Evolutionary conservation across 2,888 invertebrate species (phyloP).

Genomic region (Tuta absoluta): DNA sequence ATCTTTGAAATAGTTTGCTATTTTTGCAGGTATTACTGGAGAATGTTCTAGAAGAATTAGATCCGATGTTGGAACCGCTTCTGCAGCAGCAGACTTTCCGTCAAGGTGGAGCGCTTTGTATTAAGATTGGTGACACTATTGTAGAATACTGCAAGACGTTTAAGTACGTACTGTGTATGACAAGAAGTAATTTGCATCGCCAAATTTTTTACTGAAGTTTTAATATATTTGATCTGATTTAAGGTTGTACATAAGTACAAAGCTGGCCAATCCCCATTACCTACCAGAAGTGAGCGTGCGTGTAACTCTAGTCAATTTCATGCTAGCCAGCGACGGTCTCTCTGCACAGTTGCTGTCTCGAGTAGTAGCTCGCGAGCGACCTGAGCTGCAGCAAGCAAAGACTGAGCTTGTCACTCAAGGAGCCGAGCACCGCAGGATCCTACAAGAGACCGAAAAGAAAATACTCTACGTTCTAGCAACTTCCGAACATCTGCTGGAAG

Average conservation of each 20-base stretch:
- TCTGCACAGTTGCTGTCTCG: constrained; percentile 94
- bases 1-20: no score
- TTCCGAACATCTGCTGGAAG: constrained; percentile 85
- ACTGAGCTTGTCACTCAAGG: constrained; percentile 92
- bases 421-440: constrained; percentile 89
- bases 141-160: constrained; percentile 94
- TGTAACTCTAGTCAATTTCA: constrained; percentile 94
- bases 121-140: constrained; percentile 94
- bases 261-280: constrained; percentile 95
- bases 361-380: constrained; percentile 94
- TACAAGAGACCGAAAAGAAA: constrained; percentile 95
- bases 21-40: constrained; percentile 88
- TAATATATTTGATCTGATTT: constrained; percentile 25
- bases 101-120: constrained; percentile 92
- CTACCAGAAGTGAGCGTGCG: constrained; percentile 96
- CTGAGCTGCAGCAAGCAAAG: constrained; percentile 95
- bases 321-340: constrained; percentile 93
- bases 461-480: constrained; percentile 85
- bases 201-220: background rate
- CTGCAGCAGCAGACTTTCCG: constrained; percentile 95
- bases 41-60: constrained; percentile 94
- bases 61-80: constrained; percentile 94
- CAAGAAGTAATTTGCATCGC: no score
- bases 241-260: constrained; percentile 96
- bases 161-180: constrained; percentile 74